phyloP scores from a whole-genome alignment of 1,140 invertebrate genomes.

The Melitaea cinxia region DNA sequence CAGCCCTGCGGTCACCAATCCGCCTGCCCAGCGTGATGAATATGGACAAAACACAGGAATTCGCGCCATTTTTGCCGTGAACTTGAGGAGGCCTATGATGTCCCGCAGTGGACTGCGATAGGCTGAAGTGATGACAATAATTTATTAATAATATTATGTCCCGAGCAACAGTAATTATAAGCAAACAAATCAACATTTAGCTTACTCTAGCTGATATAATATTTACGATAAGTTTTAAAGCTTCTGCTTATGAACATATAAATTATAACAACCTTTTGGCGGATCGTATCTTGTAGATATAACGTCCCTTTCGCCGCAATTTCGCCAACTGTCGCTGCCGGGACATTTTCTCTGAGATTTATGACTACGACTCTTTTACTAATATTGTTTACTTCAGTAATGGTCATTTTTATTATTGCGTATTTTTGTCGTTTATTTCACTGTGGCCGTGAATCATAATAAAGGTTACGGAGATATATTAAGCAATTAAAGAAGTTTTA shows the following conservation, averaged over 20 bases:
- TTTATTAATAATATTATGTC: no score
- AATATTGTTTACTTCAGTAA: constrained; percentile 77
- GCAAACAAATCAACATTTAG: no score
- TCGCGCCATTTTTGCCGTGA: no score
- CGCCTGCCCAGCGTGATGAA: no score
- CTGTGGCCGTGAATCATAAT: constrained; percentile 44
- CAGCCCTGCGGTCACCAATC: no score
- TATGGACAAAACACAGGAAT: no score
- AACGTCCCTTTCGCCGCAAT: constrained; percentile 58
- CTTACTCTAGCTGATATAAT: no score
- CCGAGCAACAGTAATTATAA: background rate
- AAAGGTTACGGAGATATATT: constrained; percentile 30
- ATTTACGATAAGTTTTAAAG: background rate
- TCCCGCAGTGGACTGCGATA: no score
- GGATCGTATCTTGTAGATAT: constrained; percentile 37
- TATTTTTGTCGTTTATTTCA: constrained; percentile 62
- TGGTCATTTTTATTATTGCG: constrained; percentile 72
- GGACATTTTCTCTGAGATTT: constrained; percentile 62
- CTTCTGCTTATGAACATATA: constrained; percentile 18
- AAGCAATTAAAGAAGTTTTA: constrained; percentile 35
- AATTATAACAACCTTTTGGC: constrained; percentile 30
- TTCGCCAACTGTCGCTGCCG: constrained; percentile 59
- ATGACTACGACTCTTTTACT: constrained; percentile 63
- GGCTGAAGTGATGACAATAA: no score
- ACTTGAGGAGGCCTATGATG: no score